These are phyloP conservation scores for Parazoanthus darwini DNA, from an alignment of 92 coral and sea anemone genomes.

Conservation along the genomic window DNA sequence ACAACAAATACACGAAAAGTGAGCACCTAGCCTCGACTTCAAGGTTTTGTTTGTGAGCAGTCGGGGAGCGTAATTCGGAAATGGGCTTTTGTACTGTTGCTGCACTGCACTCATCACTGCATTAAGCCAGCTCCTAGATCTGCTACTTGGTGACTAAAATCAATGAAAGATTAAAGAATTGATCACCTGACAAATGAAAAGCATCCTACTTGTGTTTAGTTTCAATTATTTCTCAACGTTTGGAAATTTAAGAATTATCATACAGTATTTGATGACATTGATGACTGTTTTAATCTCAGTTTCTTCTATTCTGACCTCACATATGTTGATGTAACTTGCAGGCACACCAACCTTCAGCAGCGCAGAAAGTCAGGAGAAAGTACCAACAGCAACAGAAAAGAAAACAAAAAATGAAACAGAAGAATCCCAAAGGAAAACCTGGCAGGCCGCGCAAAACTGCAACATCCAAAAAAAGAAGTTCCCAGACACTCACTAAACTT, in stretches of 20 bases:
- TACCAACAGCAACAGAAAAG: conserved; percentile 79
- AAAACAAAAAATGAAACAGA: conserved; percentile 71
- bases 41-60: too few species aligned
- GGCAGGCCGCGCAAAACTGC: conserved; percentile 62
- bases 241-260: background rate
- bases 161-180: too few species aligned
- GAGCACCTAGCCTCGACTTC: too few species aligned
- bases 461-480: conserved; percentile 46
- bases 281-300: background rate
- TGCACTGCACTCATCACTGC: too few species aligned
- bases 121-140: too few species aligned
- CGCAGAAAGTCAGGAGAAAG: conserved; percentile 78
- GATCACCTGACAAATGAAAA: too few species aligned
- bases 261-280: background rate
- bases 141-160: too few species aligned
- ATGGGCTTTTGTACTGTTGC: too few species aligned
- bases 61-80: too few species aligned
- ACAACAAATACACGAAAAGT: too few species aligned
- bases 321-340: background rate
- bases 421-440: conserved; percentile 58
- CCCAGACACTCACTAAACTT: conserved; percentile 65
- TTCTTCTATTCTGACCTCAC: background rate
- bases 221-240: background rate
- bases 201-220: background rate
- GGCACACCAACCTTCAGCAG: conserved; percentile 72